Percentiles rank a stretch among this genome's conserved stretches.
phyloP scores from a whole-genome alignment of 2,888 invertebrate genomes.

The Rhaphigaster nebulosa region DNA sequence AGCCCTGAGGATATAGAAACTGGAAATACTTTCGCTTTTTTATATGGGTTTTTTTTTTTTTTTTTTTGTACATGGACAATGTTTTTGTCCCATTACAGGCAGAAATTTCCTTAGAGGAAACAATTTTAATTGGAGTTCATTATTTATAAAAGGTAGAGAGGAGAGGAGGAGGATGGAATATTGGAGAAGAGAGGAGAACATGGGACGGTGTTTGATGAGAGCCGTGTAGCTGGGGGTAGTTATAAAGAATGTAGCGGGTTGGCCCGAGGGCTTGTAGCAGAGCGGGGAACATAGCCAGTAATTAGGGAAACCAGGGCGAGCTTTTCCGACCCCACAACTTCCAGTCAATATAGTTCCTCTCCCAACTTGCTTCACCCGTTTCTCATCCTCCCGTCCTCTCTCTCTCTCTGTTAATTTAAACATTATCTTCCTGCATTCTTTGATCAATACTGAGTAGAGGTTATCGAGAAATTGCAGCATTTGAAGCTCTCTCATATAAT shows the following conservation, averaged over 20 bases:
- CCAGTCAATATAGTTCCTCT: conserved; percentile 49
- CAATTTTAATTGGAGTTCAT: conserved; percentile 59
- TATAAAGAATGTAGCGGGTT: conserved; percentile 58
- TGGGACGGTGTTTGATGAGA: conserved; percentile 51
- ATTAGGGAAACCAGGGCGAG: conserved; percentile 56
- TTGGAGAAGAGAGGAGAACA: conserved; percentile 46
- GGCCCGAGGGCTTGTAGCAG: conserved; percentile 47
- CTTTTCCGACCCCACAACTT: conserved; percentile 47
- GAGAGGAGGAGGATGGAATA: conserved; percentile 30
- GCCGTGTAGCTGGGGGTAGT: conserved; percentile 55
- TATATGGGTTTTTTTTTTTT: not conserved
- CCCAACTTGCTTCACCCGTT: conserved; percentile 32
- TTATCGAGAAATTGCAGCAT: not conserved
- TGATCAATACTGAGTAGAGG: not conserved
- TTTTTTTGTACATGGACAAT: not conserved
- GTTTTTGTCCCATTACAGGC: conserved; percentile 26
- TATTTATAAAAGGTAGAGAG: conserved; percentile 45
- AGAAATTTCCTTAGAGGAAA: conserved; percentile 57
- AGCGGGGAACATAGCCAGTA: conserved; percentile 45
- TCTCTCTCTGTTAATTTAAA: not conserved
- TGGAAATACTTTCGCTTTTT: not conserved
- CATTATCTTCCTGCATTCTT: not conserved
- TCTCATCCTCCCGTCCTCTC: conserved; percentile 16
- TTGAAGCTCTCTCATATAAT: no score
- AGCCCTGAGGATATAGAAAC: not conserved